A percentile compares a stretch with the other conserved stretches of the same genome.
Conservation (phyloP, 2,113 vertebrate species). For the Chaetorhynchus papuensis region DNA sequence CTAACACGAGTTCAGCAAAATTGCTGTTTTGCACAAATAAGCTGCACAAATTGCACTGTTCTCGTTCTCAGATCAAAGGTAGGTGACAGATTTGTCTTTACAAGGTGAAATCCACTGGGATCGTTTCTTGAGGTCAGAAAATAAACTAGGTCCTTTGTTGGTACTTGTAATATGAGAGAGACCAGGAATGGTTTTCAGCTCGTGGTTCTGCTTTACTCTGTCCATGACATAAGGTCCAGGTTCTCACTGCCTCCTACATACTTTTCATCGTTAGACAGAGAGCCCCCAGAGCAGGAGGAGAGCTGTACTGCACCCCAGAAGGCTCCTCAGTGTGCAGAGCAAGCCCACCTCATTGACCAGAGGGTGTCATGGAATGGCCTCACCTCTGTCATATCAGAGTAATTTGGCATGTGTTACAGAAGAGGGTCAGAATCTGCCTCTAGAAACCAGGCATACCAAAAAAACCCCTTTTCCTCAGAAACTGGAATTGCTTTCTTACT, state of each 20-base stretch:
- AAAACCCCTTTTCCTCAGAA: not conserved
- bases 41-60: not conserved
- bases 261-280: not conserved
- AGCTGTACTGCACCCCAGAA: not conserved
- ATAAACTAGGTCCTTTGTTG: not conserved
- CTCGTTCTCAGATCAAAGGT: not conserved
- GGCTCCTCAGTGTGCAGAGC: not conserved
- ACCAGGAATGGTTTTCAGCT: not conserved
- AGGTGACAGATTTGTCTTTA: not conserved
- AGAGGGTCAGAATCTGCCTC: not conserved
- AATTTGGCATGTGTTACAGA: accelerated
- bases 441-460: not conserved
- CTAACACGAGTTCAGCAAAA: not conserved
- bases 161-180: not conserved
- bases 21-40: not conserved
- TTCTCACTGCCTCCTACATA: not conserved
- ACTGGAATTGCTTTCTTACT: not conserved
- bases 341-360: not conserved
- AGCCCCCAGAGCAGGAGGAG: not conserved
- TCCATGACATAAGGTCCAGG: not conserved
- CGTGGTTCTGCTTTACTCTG: not conserved
- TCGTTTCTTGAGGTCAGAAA: not conserved
- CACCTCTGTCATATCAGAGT: not conserved
- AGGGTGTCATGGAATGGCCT: not conserved
- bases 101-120: not conserved